A percentile compares a stretch with the other conserved stretches of the same genome.
Conservation (phyloP, 2,888 invertebrate species). For the Neelides folsomi region DNA sequence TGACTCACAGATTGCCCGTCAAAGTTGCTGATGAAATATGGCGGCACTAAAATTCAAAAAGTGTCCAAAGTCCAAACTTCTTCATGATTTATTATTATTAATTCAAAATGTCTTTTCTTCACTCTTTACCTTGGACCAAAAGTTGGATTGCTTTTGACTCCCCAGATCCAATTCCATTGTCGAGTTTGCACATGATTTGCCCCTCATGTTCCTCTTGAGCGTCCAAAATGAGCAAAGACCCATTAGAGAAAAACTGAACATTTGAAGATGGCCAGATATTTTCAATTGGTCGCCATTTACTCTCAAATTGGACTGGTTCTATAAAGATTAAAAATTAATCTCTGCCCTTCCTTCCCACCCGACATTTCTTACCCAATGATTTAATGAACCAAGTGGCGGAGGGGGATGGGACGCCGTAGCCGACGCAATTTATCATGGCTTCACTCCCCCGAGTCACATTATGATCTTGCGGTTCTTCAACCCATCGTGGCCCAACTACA, state of each 20-base stretch:
- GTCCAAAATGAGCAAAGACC: conserved; percentile 21
- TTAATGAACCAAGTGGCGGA: conserved; percentile 21
- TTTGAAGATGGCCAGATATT: conserved; percentile 26
- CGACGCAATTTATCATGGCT: conserved; percentile 22
- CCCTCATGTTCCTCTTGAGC: conserved; percentile 25
- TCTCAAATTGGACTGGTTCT: conserved; percentile 7
- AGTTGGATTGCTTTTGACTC: conserved; percentile 23
- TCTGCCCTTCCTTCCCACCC: background rate
- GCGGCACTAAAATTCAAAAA: conserved; percentile 20
- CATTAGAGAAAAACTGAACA: conserved; percentile 21
- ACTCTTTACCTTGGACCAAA: conserved; percentile 22
- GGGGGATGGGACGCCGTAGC: conserved; percentile 24
- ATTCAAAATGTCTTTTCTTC: conserved; percentile 1
- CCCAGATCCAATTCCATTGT: conserved; percentile 28
- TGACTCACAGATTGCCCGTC: conserved; percentile 23
- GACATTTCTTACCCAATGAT: conserved; percentile 20
- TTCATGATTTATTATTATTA: background rate
- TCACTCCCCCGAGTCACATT: conserved; percentile 29
- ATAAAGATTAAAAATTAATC: conserved; percentile 1
- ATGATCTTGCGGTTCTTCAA: conserved; percentile 25
- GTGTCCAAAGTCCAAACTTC: background rate
- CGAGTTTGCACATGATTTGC: conserved; percentile 25
- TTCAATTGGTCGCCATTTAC: conserved; percentile 28
- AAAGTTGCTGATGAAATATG: conserved; percentile 24
- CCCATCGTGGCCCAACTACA: conserved; percentile 28